These are phyloP conservation scores for Huso huso DNA, from an alignment of 2,797 vertebrate species.

Conservation along the genomic window DNA sequence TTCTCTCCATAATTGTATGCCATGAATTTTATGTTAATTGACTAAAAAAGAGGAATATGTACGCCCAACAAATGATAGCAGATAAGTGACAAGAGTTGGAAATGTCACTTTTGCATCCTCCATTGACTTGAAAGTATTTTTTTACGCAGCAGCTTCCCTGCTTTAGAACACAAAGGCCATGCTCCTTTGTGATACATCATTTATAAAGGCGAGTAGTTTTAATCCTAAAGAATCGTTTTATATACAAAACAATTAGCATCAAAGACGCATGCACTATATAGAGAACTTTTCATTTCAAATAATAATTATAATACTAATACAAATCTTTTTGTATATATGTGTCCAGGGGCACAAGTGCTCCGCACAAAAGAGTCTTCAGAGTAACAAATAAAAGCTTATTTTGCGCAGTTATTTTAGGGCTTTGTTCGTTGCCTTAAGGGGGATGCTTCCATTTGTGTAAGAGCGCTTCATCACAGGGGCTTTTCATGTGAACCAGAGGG, in stretches of 20 bases:
- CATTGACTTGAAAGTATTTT: too few species aligned
- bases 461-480: conserved; percentile 55
- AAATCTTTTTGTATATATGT: conserved; percentile 16
- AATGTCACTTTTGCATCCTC: too few species aligned
- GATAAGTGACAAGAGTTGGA: too few species aligned
- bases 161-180: too few species aligned
- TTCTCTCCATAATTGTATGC: too few species aligned
- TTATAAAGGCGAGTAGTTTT: too few species aligned
- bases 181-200: too few species aligned
- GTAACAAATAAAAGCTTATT: conserved; percentile 49
- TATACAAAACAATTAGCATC: conserved; percentile 9
- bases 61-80: too few species aligned
- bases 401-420: conserved; percentile 59
- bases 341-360: conserved; percentile 29
- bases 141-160: too few species aligned
- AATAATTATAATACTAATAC: background rate
- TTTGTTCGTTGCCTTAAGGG: conserved; percentile 61
- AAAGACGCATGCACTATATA: conserved; percentile 12
- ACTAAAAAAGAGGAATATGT: too few species aligned
- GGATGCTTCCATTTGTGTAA: conserved; percentile 60
- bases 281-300: conserved; percentile 6
- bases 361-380: conserved; percentile 46
- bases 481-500: conserved; percentile 70
- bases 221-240: too few species aligned
- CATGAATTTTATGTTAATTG: too few species aligned